Percentiles rank a stretch among this genome's conserved stretches.
Conservation (phyloP, 2,113 vertebrate genomes). For the Phaethornis superciliosus region DNA sequence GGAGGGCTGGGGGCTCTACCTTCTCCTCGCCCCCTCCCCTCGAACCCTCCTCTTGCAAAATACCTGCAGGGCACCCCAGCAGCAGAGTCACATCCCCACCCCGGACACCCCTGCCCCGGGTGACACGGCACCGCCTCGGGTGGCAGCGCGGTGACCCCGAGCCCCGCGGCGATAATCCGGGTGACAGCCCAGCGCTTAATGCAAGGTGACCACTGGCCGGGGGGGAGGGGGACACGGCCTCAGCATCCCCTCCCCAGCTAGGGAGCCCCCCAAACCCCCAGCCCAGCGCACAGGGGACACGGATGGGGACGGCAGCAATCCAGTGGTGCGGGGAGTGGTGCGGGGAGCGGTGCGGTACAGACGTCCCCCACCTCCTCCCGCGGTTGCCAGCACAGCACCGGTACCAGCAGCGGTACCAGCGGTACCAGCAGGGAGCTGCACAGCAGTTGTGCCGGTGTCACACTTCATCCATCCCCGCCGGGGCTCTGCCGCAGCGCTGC, state of each 20-base stretch:
- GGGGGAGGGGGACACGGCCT: accelerated
- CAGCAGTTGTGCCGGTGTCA: not conserved
- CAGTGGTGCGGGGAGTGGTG: too few species aligned
- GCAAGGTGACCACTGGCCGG: not conserved
- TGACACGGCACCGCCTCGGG: accelerated
- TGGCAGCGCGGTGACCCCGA: not conserved
- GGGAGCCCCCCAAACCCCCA: not conserved
- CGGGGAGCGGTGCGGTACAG: accelerated
- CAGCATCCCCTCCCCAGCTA: not conserved
- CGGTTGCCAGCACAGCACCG: accelerated
- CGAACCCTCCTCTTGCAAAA: not conserved
- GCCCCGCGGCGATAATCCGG: accelerated
- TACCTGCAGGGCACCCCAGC: accelerated
- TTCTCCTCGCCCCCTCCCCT: not conserved
- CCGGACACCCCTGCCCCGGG: not conserved
- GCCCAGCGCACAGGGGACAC: not conserved
- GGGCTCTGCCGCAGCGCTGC: accelerated
- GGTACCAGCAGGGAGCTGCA: not conserved
- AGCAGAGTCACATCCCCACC: accelerated
- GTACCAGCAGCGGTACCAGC: not conserved
- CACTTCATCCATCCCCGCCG: not conserved
- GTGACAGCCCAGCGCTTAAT: not conserved
- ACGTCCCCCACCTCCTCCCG: not conserved
- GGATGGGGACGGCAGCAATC: accelerated
- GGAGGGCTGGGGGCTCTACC: not conserved